These are phyloP conservation scores for Acanthacorydalis orientalis DNA, from an alignment of 2,888 invertebrate species.

Conservation along the genomic window DNA sequence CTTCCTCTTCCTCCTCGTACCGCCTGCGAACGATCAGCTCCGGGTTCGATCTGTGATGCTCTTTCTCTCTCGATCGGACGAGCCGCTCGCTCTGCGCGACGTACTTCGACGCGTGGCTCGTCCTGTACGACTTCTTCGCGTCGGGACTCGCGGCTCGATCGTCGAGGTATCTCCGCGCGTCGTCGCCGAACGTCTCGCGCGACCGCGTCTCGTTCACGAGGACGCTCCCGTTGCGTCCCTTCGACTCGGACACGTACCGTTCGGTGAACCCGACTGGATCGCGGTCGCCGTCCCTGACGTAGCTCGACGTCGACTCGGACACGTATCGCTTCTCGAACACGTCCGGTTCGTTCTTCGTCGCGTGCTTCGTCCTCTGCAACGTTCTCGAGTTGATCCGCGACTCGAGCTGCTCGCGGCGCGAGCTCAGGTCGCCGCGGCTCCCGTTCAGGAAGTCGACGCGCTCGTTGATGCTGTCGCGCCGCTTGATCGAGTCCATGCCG, in stretches of 20 bases:
- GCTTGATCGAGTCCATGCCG: constrained; percentile 42
- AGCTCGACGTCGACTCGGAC: background rate
- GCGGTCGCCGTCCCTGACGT: background rate
- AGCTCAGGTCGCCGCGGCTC: constrained; percentile 42
- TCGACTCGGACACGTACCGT: background rate
- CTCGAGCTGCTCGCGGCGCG: constrained; percentile 56
- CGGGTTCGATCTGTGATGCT: constrained; percentile 42
- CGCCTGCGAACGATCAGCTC: constrained; percentile 27
- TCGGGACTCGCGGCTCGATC: constrained; percentile 53
- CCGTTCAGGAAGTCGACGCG: constrained; percentile 15
- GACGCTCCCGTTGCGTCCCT: background rate
- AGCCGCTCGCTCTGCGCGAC: constrained; percentile 21
- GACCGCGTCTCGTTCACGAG: constrained; percentile 10
- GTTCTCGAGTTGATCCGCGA: constrained; percentile 52
- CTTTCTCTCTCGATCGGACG: constrained; percentile 24
- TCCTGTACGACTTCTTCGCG: constrained; percentile 18
- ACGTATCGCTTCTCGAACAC: background rate
- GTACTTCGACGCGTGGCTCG: constrained; percentile 13
- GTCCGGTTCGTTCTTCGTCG: background rate
- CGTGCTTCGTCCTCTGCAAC: constrained; percentile 23
- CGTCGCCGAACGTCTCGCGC: constrained; percentile 12
- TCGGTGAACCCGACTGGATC: background rate
- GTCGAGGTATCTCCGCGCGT: constrained; percentile 26
- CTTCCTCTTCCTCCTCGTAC: background rate
- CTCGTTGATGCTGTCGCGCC: constrained; percentile 30